Conservation (phyloP, 2,113 vertebrate genomes). For the Nipponia nippon region DNA sequence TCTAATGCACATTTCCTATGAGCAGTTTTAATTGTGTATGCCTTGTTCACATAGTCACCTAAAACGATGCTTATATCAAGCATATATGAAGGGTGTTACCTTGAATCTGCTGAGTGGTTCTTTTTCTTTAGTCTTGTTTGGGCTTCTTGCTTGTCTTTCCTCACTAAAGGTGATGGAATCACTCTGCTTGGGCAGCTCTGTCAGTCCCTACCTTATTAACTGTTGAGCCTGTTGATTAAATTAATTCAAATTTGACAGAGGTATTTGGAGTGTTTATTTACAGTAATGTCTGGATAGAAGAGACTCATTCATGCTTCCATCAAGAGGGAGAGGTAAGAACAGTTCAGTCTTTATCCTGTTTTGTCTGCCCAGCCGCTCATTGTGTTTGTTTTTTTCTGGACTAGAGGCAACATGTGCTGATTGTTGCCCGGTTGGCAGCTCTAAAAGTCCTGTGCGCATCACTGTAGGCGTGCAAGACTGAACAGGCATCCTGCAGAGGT, state of each 20-base stretch:
- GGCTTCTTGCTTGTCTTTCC: not conserved
- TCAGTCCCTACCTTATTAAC: not conserved
- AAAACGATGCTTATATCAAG: not conserved
- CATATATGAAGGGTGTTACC: not conserved
- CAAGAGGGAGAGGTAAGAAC: not conserved
- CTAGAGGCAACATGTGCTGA: not conserved
- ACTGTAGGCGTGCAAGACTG: not conserved
- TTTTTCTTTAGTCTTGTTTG: not conserved
- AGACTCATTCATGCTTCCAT: not conserved
- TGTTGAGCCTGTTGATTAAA: not conserved
- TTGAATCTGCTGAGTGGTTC: not conserved
- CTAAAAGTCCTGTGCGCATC: not conserved
- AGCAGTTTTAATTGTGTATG: not conserved
- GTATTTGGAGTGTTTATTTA: not conserved
- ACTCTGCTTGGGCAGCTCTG: not conserved
- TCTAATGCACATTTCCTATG: not conserved
- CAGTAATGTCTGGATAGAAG: not conserved
- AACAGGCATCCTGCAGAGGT: not conserved
- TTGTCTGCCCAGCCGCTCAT: not conserved
- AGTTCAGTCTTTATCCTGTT: not conserved
- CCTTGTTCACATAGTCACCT: not conserved
- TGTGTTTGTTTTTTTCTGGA: not conserved
- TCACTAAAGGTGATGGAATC: not conserved
- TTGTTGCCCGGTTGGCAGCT: not conserved
- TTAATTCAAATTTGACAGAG: not conserved